Evolutionary conservation across 2,797 vertebrate genomes (phyloP).

Genomic region (Gadopsis bispinosus): DNA sequence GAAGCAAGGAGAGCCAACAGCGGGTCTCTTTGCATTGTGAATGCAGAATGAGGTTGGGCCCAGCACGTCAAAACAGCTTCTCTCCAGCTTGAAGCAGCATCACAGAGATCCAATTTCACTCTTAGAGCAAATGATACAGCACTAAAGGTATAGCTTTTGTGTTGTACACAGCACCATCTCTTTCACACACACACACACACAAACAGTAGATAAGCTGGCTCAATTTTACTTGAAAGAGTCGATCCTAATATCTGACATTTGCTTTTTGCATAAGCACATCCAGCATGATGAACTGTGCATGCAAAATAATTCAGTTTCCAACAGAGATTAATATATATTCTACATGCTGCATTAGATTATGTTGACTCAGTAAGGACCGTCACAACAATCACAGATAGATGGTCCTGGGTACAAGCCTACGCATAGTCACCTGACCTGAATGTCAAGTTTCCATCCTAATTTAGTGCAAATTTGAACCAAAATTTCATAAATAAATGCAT

Average conservation of each 20-base stretch:
- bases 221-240: neutral
- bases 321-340: neutral
- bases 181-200: neutral
- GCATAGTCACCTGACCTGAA: neutral
- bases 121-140: slow-evolving; percentile 23
- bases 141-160: neutral
- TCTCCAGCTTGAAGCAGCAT: slow-evolving; percentile 40
- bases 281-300: neutral
- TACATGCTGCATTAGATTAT: neutral
- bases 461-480: neutral
- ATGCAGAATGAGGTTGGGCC: slow-evolving; percentile 40
- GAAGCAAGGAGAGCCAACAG: slow-evolving; percentile 32
- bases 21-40: slow-evolving; percentile 38
- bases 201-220: neutral
- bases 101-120: slow-evolving; percentile 9
- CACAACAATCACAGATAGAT: neutral
- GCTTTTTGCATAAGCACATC: neutral
- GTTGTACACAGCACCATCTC: slow-evolving; percentile 1
- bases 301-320: neutral
- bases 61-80: slow-evolving; percentile 24
- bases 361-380: neutral
- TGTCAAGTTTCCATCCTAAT: neutral
- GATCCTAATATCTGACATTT: slow-evolving; percentile 1
- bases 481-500: neutral
- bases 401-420: too few species aligned